phyloP scores from a whole-genome alignment of 2,888 invertebrate species.

The Bedellia somnulentella region DNA sequence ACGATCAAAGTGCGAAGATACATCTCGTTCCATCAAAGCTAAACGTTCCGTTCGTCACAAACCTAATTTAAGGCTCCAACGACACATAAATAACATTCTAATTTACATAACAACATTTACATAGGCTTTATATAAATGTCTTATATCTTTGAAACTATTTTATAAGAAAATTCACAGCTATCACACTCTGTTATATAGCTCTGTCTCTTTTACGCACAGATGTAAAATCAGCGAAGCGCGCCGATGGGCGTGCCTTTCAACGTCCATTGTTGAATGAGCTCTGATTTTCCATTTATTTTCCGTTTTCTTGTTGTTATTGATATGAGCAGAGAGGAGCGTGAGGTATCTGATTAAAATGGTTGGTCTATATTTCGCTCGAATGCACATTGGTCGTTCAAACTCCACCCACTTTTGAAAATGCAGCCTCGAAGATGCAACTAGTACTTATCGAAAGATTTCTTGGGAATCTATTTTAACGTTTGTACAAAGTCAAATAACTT shows the following conservation, averaged over 20 bases:
- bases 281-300: slow-evolving; percentile 9
- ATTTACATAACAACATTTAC: slow-evolving; percentile 50
- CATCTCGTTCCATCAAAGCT: too few species aligned
- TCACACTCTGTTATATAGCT: slow-evolving; percentile 35
- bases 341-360: slow-evolving; percentile 18
- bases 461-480: too few species aligned
- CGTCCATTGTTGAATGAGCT: slow-evolving; percentile 28
- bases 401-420: slow-evolving; percentile 54
- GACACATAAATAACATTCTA: too few species aligned
- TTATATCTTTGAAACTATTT: slow-evolving; percentile 49
- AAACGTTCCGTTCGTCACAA: too few species aligned
- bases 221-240: slow-evolving; percentile 40
- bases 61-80: too few species aligned
- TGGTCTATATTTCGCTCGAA: slow-evolving; percentile 54
- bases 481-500: too few species aligned
- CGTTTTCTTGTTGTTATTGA: not conserved
- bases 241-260: slow-evolving; percentile 39
- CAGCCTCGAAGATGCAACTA: too few species aligned
- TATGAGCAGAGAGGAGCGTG: not conserved
- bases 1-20: too few species aligned
- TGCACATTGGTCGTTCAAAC: slow-evolving; percentile 57
- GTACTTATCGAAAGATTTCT: too few species aligned
- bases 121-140: too few species aligned
- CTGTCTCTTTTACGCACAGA: slow-evolving; percentile 25
- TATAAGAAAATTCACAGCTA: slow-evolving; percentile 38